phyloP scores from a whole-genome alignment of 2,113 vertebrate species.

The Callopanchax toddi region DNA sequence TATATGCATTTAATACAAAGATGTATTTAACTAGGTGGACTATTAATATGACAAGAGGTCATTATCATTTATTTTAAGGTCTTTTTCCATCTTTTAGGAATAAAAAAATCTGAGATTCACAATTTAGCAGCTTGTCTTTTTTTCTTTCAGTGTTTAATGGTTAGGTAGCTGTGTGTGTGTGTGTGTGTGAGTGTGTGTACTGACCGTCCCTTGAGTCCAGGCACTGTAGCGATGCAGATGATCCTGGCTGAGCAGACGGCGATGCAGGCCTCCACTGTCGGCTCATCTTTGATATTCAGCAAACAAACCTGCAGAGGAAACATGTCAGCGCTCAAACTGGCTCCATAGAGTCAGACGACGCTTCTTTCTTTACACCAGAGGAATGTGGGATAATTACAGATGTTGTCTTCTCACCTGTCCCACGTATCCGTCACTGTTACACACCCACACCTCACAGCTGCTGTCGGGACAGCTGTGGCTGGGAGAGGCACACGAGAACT shows the following conservation, averaged over 20 bases:
- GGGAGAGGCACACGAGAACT: constrained; percentile 98
- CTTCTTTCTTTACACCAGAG: too few species aligned
- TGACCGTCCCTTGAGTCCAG: constrained; percentile 86
- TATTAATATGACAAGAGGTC: too few species aligned
- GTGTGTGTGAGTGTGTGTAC: constrained; percentile 7
- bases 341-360: background rate
- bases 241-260: constrained; percentile 96
- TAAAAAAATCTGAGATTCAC: too few species aligned
- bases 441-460: constrained; percentile 95
- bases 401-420: constrained; percentile 87
- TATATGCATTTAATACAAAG: too few species aligned
- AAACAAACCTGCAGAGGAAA: constrained; percentile 83
- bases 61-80: too few species aligned
- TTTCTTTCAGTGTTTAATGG: too few species aligned
- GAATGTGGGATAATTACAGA: too few species aligned
- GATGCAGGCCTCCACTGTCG: constrained; percentile 96
- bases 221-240: constrained; percentile 95
- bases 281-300: constrained; percentile 92
- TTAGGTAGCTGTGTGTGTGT: background rate
- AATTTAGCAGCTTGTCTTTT: too few species aligned
- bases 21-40: too few species aligned
- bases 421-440: constrained; percentile 97
- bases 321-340: background rate
- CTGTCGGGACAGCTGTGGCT: constrained; percentile 90
- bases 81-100: too few species aligned